Percentiles rank a stretch among this genome's conserved stretches.
phyloP scores from a whole-genome alignment of 1,140 invertebrate genomes.

The Ganaspis sp. region DNA sequence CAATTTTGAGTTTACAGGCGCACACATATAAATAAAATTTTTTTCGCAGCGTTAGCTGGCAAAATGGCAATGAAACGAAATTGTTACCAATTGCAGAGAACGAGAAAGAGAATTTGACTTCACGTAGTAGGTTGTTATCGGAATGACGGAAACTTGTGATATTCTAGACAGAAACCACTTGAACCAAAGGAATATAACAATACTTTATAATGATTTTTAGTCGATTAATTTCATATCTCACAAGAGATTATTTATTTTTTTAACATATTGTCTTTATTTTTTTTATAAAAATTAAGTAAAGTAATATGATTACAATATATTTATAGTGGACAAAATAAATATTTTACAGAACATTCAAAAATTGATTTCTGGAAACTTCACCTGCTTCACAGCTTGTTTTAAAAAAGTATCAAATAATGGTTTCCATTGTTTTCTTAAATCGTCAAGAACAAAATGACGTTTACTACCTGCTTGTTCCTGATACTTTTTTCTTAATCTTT shows the following conservation, averaged over 20 bases:
- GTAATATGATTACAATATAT: no score
- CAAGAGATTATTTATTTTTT: no score
- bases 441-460: neutral
- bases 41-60: constrained; percentile 6
- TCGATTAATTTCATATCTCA: no score
- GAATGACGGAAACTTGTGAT: neutral
- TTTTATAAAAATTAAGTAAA: no score
- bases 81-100: constrained; percentile 16
- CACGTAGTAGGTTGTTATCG: neutral
- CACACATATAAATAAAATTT: constrained; percentile 17
- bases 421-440: neutral
- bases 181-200: neutral
- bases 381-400: neutral
- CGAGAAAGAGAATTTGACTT: constrained; percentile 21
- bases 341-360: no score
- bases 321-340: no score
- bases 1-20: neutral
- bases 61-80: constrained; percentile 29
- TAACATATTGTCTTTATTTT: no score
- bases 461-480: neutral
- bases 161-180: neutral
- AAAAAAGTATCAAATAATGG: neutral
- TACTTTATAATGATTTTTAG: neutral
- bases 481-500: neutral
- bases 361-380: neutral